Conservation (phyloP, 2,888 invertebrate species). For the Coelinius sp. region DNA sequence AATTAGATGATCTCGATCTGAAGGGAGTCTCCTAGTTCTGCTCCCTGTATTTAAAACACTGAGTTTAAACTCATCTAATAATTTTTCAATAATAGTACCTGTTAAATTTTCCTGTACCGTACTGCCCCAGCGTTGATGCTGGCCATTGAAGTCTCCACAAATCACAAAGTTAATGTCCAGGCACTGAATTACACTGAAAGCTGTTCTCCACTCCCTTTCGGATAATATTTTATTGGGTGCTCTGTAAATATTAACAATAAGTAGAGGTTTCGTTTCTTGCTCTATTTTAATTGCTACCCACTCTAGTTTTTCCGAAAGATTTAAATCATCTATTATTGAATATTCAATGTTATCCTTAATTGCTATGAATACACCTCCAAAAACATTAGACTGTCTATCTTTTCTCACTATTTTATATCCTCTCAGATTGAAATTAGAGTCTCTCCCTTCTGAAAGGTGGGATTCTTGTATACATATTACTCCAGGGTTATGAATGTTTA, state of each 20-base stretch:
- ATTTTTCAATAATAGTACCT: neutral
- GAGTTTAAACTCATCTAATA: neutral
- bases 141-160: neutral
- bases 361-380: neutral
- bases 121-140: neutral
- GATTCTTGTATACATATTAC: neutral
- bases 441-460: neutral
- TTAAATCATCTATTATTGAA: neutral
- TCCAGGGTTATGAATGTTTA: neutral
- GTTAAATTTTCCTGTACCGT: neutral
- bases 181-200: neutral
- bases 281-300: neutral
- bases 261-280: neutral
- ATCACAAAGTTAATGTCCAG: no score
- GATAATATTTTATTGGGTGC: neutral
- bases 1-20: no score
- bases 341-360: neutral
- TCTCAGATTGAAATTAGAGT: neutral
- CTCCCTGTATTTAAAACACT: neutral
- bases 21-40: neutral
- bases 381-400: neutral
- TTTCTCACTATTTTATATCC: neutral
- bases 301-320: neutral
- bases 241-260: neutral
- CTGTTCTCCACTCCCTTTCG: neutral